Percentiles rank a stretch among this genome's conserved stretches.
phyloP scores from a whole-genome alignment of 1,140 invertebrate species.

The Heliconius congener region DNA sequence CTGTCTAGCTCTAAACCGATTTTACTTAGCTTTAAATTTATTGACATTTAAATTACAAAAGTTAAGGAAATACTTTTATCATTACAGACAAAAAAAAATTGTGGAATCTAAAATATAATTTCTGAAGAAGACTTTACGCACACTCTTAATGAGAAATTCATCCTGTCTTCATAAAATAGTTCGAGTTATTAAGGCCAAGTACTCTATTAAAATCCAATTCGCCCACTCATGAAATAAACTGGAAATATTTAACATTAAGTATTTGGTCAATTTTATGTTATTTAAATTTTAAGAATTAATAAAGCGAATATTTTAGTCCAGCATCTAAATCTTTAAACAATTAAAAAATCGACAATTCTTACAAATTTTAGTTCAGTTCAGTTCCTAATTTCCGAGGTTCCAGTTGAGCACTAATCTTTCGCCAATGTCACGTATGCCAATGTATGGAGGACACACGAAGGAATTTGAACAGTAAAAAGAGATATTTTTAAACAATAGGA shows the following conservation, averaged over 20 bases:
- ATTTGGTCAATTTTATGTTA: not conserved
- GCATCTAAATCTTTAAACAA: too few species aligned
- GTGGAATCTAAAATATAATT: constrained; percentile 17
- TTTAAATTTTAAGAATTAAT: constrained; percentile 3
- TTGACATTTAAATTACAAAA: not conserved
- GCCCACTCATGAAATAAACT: constrained; percentile 1
- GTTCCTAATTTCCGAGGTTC: too few species aligned
- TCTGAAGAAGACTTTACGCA: constrained; percentile 24
- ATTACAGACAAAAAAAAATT: constrained; percentile 1
- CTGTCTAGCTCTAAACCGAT: not conserved
- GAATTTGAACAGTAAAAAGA: too few species aligned
- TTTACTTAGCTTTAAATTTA: not conserved
- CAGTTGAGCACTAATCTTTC: too few species aligned
- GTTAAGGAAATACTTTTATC: not conserved
- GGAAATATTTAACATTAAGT: constrained; percentile 16
- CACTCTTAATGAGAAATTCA: constrained; percentile 28
- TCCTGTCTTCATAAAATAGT: constrained; percentile 25
- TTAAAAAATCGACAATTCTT: too few species aligned
- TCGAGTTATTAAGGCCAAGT: constrained; percentile 23
- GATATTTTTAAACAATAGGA: too few species aligned
- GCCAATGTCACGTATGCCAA: too few species aligned
- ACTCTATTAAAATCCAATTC: constrained; percentile 25
- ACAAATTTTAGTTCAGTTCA: too few species aligned
- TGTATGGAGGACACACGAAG: too few species aligned
- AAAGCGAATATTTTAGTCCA: not conserved